Percentiles rank a stretch among this genome's conserved stretches.
Evolutionary conservation across 1,140 invertebrate species (phyloP).

Genomic region (Drosophila novamexicana): DNA sequence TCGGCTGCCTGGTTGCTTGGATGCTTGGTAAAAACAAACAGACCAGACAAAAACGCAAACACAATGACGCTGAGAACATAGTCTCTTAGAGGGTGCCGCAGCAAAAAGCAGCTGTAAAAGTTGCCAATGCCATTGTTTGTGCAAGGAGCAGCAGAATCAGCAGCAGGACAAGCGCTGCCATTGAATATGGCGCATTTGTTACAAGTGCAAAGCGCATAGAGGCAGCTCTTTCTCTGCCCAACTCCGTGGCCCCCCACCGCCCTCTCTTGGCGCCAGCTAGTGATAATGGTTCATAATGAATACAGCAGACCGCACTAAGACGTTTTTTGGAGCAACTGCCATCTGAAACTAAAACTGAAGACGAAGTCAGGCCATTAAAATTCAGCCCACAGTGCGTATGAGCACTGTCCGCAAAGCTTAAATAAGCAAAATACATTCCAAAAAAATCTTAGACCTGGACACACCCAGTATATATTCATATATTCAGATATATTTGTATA

Average conservation of each 20-base stretch:
- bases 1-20: background rate
- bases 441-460: background rate
- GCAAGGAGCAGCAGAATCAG: constrained; percentile 34
- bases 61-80: constrained; percentile 31
- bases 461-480: background rate
- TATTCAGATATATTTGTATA: too few relatives aligned
- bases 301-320: constrained; percentile 69
- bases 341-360: constrained; percentile 23
- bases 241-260: constrained; percentile 3
- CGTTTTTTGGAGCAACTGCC: constrained; percentile 36
- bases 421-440: constrained; percentile 11
- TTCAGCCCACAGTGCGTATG: constrained; percentile 48
- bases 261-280: constrained; percentile 76
- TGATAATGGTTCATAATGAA: constrained; percentile 82
- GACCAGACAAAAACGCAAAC: constrained; percentile 47
- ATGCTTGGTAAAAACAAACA: constrained; percentile 30
- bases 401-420: constrained; percentile 24
- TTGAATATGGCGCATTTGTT: constrained; percentile 77
- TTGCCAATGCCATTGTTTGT: constrained; percentile 69
- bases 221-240: constrained; percentile 35
- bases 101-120: constrained; percentile 65
- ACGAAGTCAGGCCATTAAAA: constrained; percentile 42
- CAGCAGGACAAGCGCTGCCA: constrained; percentile 37
- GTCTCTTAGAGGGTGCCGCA: background rate
- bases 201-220: constrained; percentile 70